Percentiles rank a stretch among this genome's conserved stretches.
Conservation (phyloP, 2,888 invertebrate genomes). For the Pecten maximus region DNA sequence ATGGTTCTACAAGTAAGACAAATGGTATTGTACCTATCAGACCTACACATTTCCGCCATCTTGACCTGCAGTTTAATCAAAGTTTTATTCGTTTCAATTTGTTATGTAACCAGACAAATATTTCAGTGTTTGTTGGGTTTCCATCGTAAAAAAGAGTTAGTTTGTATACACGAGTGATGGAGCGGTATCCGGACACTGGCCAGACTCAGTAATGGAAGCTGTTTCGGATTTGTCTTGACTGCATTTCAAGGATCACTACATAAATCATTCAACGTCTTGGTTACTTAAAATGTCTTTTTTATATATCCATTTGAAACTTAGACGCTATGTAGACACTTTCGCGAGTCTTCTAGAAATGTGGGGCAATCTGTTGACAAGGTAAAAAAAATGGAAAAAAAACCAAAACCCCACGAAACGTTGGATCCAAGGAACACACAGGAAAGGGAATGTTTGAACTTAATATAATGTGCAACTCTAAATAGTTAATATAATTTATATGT, state of each 20-base stretch:
- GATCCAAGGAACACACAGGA: too few species aligned
- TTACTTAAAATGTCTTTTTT: background rate
- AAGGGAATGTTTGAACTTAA: too few species aligned
- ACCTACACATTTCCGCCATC: background rate
- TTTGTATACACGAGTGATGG: background rate
- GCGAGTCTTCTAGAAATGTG: background rate
- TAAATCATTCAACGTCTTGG: background rate
- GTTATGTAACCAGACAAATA: background rate
- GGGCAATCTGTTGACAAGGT: background rate
- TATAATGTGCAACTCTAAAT: too few species aligned
- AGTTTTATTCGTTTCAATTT: background rate
- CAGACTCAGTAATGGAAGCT: background rate
- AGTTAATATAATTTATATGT: too few species aligned
- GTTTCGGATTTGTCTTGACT: background rate
- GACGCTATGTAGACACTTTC: background rate
- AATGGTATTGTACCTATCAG: background rate
- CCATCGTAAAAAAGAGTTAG: background rate
- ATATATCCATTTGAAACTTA: background rate
- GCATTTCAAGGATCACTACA: background rate
- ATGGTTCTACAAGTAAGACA: too few species aligned
- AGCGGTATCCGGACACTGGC: background rate
- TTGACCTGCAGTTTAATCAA: background rate
- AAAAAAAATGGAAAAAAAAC: too few species aligned
- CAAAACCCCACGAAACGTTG: too few species aligned
- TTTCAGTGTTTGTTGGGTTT: slow-evolving; percentile 16